Base-by-base conservation (phyloP, 2,797 vertebrate genomes). In the Mormyrops boulengeri region DNA sequence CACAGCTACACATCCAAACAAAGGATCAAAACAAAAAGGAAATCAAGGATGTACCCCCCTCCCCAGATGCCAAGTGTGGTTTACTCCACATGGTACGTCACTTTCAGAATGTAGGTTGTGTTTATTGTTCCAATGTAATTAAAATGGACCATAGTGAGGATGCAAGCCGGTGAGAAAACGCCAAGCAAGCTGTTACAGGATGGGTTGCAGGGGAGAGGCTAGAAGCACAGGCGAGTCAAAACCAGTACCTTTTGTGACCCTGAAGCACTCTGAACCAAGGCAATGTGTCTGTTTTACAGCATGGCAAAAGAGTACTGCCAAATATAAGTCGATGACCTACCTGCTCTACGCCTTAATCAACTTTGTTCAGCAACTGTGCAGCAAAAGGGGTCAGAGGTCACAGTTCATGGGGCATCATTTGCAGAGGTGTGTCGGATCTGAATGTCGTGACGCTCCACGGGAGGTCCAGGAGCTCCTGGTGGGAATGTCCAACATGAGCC, bases 381-480 rank as follows among this genome's bases (percentile, higher is more conserved):
- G 57, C 34, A 69, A 57, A 57, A 84, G 30, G 38, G 47, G 69
- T 41, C 88, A 89, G 38, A 89, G 73, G 88, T 82, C 53, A 85
- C 9, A 73, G 57, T 44, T 60, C 41, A 49, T 8, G 53, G 86
- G 82, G 14, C 85, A 52, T 89, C 30, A 88, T 26, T 53, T 53
- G 26, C 38, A 26, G 69, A 80, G 47, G 22, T 89, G 66, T 80
- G 66, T 12, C 69, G 30, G 88, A 89, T 89, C 30, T 82, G 66
- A 80, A 62, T 38, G 50, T 53, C 49, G 22, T 47, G 47, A 52
- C 14, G 17, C 89, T 62, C 89, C 47, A 26, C 66, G 82, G 85
- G 34, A 41, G 85, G 49, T 89, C 85, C 17, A 73, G 69, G 38
- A 60, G 88, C n/a, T 55, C 84, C 90, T 88, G 89, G 90, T 90